phyloP scores from a whole-genome alignment of 2,888 invertebrate genomes.

The Epirrhoe tristata region DNA sequence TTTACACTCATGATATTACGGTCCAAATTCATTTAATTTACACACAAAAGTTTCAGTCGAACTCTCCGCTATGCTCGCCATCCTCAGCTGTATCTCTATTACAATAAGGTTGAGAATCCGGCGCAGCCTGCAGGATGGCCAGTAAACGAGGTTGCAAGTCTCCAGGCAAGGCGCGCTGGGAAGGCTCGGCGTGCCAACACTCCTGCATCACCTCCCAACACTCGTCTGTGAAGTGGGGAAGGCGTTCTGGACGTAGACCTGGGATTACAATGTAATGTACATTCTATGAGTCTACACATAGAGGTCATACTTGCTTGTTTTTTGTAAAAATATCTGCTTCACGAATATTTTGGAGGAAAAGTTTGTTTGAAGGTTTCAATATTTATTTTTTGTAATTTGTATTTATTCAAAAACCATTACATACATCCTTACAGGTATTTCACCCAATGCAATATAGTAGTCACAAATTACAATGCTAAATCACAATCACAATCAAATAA shows the following conservation, averaged over 20 bases:
- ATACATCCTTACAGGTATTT: too few relatives aligned
- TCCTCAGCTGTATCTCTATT: slow-evolving; percentile 54
- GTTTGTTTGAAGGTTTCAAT: too few relatives aligned
- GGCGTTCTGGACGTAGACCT: slow-evolving; percentile 93
- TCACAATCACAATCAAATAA: too few relatives aligned
- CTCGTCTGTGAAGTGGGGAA: slow-evolving; percentile 90
- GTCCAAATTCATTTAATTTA: too few relatives aligned
- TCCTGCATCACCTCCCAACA: slow-evolving; percentile 94
- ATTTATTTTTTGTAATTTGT: too few relatives aligned
- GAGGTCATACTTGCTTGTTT: too few relatives aligned
- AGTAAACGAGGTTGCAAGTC: slow-evolving; percentile 90
- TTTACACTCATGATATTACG: too few relatives aligned
- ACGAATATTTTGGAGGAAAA: too few relatives aligned
- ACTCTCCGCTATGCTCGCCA: slow-evolving; percentile 58
- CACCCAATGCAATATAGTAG: too few relatives aligned
- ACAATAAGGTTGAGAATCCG: slow-evolving; percentile 25
- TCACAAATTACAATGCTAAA: too few relatives aligned
- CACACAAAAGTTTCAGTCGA: slow-evolving; percentile 35
- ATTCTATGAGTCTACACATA: background rate
- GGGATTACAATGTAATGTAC: background rate
- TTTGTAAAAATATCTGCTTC: too few relatives aligned
- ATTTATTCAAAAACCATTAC: too few relatives aligned
- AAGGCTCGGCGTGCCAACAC: slow-evolving; percentile 93
- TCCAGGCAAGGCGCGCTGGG: slow-evolving; percentile 90
- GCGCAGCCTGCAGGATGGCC: slow-evolving; percentile 65